phyloP scores from a whole-genome alignment of 2,113 vertebrate species.

The Desmodus rotundus region DNA sequence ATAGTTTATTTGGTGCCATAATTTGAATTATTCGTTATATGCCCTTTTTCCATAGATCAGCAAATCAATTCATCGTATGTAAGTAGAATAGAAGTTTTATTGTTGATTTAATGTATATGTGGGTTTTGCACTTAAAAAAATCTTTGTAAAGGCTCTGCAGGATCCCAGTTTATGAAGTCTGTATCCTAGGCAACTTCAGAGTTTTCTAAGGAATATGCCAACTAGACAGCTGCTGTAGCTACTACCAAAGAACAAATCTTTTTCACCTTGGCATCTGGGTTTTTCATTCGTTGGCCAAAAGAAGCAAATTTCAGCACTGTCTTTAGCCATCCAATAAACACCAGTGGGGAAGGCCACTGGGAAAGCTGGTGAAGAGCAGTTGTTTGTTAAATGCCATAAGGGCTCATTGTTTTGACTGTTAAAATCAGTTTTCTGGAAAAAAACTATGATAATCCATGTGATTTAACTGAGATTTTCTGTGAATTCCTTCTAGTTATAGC shows the following conservation, averaged over 20 bases:
- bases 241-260: conserved; percentile 54
- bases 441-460: not conserved
- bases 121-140: conserved; percentile 10
- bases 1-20: not conserved
- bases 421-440: conserved; percentile 21
- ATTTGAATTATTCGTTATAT: conserved; percentile 10
- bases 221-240: conserved; percentile 66
- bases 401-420: conserved; percentile 5
- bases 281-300: conserved; percentile 52
- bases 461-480: conserved; percentile 31
- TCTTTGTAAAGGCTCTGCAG: conserved; percentile 35
- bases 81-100: not conserved
- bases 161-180: conserved; percentile 45
- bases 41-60: not conserved
- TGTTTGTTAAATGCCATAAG: conserved; percentile 41
- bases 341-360: not conserved
- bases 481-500: not conserved
- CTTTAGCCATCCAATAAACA: conserved; percentile 12
- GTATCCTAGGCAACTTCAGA: conserved; percentile 69
- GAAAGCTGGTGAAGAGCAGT: conserved; percentile 19
- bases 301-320: conserved; percentile 46
- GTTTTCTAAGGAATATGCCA: conserved; percentile 54
- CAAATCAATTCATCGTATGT: not conserved
- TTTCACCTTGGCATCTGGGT: conserved; percentile 63
- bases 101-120: conserved; percentile 36